Evolutionary conservation across 2,113 vertebrate genomes (phyloP).

Genomic region (Archilochus colubris): DNA sequence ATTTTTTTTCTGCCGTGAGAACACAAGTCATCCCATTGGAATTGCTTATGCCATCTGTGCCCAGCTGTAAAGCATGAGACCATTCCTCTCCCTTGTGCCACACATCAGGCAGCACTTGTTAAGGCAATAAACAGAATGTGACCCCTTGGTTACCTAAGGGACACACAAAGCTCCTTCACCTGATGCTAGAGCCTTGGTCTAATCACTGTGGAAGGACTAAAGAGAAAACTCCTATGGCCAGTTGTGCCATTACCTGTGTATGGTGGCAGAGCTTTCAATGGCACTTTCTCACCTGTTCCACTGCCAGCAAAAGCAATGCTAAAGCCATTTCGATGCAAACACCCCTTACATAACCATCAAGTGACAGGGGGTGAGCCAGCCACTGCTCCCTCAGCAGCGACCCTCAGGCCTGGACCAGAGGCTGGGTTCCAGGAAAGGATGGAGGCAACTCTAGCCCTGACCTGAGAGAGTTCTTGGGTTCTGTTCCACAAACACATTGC

Average conservation of each 20-base stretch:
- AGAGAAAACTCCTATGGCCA: rapidly evolving
- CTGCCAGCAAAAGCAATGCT: rapidly evolving
- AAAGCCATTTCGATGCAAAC: rapidly evolving
- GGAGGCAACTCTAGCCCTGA: rapidly evolving
- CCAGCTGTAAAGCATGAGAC: rapidly evolving
- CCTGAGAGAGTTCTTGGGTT: rapidly evolving
- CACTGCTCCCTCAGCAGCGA: rapidly evolving
- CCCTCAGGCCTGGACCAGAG: rapidly evolving
- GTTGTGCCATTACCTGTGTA: rapidly evolving
- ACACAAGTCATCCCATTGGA: neutral
- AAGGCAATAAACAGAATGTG: rapidly evolving
- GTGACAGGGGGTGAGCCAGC: rapidly evolving
- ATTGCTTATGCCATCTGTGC: neutral
- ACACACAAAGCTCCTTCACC: neutral
- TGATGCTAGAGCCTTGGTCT: neutral
- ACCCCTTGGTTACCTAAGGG: neutral
- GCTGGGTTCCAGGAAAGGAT: rapidly evolving
- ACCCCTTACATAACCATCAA: rapidly evolving
- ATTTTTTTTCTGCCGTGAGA: neutral
- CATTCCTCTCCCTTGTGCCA: rapidly evolving
- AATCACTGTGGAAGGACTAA: rapidly evolving
- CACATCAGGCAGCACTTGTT: neutral
- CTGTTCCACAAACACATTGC: rapidly evolving
- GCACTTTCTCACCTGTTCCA: no score
- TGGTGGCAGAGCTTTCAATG: rapidly evolving